Percentiles rank a stretch among this genome's conserved stretches.
These are phyloP conservation scores for Scalopus aquaticus DNA, from an alignment of 2,113 vertebrate genomes.

Conservation along the genomic window DNA sequence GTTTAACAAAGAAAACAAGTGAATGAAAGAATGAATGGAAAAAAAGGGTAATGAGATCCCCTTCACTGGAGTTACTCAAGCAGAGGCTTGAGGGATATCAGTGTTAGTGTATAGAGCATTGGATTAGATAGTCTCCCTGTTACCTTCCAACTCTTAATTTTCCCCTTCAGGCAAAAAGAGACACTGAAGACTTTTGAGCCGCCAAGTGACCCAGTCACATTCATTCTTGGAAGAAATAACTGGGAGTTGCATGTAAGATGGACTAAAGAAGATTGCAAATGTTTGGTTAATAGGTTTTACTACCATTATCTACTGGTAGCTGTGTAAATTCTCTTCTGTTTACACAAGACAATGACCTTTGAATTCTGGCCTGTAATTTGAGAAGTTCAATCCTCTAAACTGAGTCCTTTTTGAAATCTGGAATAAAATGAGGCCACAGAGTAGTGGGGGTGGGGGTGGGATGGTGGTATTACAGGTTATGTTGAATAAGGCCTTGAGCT, in stretches of 20 bases:
- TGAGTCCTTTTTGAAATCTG: not conserved
- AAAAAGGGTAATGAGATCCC: not conserved
- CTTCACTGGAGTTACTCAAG: not conserved
- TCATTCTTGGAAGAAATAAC: not conserved
- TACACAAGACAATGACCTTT: not conserved
- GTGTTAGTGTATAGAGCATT: not conserved
- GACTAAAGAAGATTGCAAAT: not conserved
- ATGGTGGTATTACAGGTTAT: no score
- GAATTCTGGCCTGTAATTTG: not conserved
- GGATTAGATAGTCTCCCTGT: not conserved
- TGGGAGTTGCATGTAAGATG: not conserved
- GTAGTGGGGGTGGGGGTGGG: not conserved
- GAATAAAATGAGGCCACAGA: not conserved
- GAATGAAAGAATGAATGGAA: not conserved
- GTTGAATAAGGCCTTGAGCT: not conserved
- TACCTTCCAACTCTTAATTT: not conserved
- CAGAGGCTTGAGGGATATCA: not conserved
- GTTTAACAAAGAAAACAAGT: not conserved
- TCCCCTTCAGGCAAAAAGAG: not conserved
- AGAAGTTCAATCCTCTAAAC: not conserved
- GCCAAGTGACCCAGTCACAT: not conserved
- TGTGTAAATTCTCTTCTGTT: not conserved
- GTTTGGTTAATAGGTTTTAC: not conserved
- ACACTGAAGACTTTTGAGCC: not conserved
- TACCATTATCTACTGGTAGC: not conserved